These are phyloP conservation scores for Euthynnus affinis DNA, from an alignment of 2,797 vertebrate species.

Conservation along the genomic window DNA sequence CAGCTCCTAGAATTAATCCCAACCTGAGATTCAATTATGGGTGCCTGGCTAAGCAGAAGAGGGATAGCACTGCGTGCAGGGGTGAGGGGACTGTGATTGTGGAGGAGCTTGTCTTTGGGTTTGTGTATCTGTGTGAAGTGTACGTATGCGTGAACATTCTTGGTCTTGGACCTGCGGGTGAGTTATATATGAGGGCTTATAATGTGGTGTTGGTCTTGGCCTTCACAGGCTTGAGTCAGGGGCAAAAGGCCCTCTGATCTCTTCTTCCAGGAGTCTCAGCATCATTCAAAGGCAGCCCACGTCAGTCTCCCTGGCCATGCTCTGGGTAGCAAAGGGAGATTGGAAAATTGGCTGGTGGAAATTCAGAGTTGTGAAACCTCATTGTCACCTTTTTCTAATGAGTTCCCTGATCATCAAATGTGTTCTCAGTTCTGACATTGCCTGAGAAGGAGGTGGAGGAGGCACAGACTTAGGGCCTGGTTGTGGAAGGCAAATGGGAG, in stretches of 20 bases:
- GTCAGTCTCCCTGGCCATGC: slow-evolving; percentile 67
- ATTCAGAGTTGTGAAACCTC: slow-evolving; percentile 85
- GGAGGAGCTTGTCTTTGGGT: slow-evolving; percentile 49
- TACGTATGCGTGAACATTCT: slow-evolving; percentile 64
- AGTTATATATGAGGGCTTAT: slow-evolving; percentile 50
- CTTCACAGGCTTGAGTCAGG: slow-evolving; percentile 44
- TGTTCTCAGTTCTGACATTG: slow-evolving; percentile 77
- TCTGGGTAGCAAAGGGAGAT: slow-evolving; percentile 70
- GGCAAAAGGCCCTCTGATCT: slow-evolving; percentile 52
- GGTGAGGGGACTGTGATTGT: slow-evolving; percentile 66
- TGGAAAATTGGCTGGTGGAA: slow-evolving; percentile 78
- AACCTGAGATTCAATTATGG: slow-evolving; percentile 97
- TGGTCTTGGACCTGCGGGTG: slow-evolving; percentile 44
- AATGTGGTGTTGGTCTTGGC: slow-evolving; percentile 45
- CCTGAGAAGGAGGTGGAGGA: slow-evolving; percentile 56
- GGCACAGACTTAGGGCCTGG: slow-evolving; percentile 51
- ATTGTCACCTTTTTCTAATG: slow-evolving; percentile 91
- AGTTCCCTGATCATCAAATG: slow-evolving; percentile 81
- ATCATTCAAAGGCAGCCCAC: slow-evolving; percentile 72
- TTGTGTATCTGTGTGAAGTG: slow-evolving; percentile 61
- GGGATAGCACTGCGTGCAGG: slow-evolving; percentile 66
- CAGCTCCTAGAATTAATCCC: slow-evolving; percentile 99
- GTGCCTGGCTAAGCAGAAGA: slow-evolving; percentile 88
- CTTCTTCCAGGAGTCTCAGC: slow-evolving; percentile 37
- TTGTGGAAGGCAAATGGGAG: slow-evolving; percentile 50